A percentile compares a stretch with the other conserved stretches of the same genome.
These are phyloP conservation scores for Ambastaia sidthimunki DNA, from an alignment of 2,797 vertebrate species.

Conservation along the genomic window DNA sequence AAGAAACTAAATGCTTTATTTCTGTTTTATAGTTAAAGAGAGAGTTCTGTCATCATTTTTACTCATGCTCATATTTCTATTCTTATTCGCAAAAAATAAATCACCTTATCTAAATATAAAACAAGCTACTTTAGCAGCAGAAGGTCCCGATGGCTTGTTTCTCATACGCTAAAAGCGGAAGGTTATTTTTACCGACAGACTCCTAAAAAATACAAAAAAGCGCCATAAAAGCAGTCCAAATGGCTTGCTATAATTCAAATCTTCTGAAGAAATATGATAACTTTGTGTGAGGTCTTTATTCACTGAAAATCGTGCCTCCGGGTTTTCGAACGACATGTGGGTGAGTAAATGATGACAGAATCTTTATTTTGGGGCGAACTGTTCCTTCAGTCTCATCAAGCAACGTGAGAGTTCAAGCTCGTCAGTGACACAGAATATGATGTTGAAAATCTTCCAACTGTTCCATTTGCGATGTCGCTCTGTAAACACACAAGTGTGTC, in stretches of 20 bases:
- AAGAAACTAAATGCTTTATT: no score
- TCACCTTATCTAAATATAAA: no score
- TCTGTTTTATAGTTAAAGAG: no score
- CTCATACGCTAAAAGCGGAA: background rate
- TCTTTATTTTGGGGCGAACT: background rate
- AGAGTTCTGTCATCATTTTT: no score
- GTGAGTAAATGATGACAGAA: constrained; percentile 3
- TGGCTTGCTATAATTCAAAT: background rate
- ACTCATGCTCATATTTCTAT: no score
- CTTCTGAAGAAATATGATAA: background rate
- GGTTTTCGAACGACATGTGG: constrained; percentile 8
- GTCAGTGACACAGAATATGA: constrained; percentile 26
- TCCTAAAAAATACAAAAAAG: background rate
- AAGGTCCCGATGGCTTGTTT: background rate
- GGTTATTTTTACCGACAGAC: background rate
- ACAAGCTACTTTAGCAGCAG: no score
- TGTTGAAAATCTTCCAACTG: constrained; percentile 50
- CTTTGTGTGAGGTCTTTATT: background rate
- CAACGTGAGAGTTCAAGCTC: constrained; percentile 7
- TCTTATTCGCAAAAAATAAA: no score
- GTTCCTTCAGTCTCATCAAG: constrained; percentile 22
- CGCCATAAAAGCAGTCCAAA: background rate
- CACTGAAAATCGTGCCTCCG: background rate
- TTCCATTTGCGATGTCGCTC: constrained; percentile 63
- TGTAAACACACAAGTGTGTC: constrained; percentile 78